These are phyloP conservation scores for Phortica magna DNA, from an alignment of 2,888 invertebrate genomes.

Conservation along the genomic window DNA sequence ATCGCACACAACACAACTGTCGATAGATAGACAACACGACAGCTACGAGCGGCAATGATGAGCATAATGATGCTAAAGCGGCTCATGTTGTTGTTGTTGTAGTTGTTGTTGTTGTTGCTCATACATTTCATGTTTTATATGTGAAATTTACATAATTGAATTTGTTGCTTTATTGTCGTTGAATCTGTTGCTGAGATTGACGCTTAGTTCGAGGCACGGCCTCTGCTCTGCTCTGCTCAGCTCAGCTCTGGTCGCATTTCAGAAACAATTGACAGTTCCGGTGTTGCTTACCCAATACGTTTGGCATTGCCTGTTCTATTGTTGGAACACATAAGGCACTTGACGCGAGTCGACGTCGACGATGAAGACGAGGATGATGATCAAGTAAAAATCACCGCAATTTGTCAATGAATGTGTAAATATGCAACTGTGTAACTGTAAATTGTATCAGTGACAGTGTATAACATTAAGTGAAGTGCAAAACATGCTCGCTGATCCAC, in stretches of 20 bases:
- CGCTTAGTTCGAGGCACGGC: background rate
- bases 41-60: background rate
- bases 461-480: background rate
- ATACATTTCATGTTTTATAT: conserved; percentile 17
- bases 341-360: conserved; percentile 27
- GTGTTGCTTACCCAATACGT: conserved; percentile 62
- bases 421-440: conserved; percentile 54
- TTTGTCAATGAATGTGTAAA: conserved; percentile 76
- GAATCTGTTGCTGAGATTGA: conserved; percentile 41
- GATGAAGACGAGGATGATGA: conserved; percentile 40
- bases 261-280: conserved; percentile 77
- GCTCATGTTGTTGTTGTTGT: background rate
- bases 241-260: conserved; percentile 12
- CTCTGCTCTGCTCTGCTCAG: background rate
- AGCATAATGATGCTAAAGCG: background rate
- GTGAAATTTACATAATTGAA: conserved; percentile 75
- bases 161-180: conserved; percentile 77
- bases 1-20: conserved; percentile 10
- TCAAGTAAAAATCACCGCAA: conserved; percentile 75
- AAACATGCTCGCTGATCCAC: background rate
- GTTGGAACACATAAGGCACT: conserved; percentile 14
- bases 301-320: conserved; percentile 4
- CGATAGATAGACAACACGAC: conserved; percentile 2
- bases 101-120: conserved; percentile 41
- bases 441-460: background rate